Evolutionary conservation across 2,113 vertebrate genomes (phyloP).

Genomic region (Enhydra lutris): DNA sequence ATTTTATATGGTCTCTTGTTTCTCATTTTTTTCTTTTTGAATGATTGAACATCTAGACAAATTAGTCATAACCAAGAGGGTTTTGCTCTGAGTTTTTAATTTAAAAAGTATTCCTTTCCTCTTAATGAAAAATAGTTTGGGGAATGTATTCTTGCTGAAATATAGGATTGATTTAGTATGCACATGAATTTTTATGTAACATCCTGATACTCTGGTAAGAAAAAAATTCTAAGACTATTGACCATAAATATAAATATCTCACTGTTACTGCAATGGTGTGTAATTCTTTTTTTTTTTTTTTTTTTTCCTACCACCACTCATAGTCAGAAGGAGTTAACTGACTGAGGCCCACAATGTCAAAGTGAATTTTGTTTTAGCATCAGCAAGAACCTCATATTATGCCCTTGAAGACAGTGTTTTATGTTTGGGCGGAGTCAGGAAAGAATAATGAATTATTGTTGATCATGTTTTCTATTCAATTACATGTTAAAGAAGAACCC

Average conservation of each 20-base stretch:
- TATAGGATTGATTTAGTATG: neutral
- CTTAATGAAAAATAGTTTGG: neutral
- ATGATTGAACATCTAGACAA: constrained; percentile 7
- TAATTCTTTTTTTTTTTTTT: constrained; percentile 11
- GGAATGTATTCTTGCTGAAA: neutral
- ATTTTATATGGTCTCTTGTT: constrained; percentile 32
- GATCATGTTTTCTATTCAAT: neutral
- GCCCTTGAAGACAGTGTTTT: neutral
- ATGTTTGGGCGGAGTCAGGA: neutral
- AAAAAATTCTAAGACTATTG: neutral
- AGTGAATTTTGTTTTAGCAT: neutral
- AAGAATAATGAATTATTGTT: neutral
- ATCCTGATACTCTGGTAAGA: neutral
- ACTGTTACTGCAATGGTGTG: neutral
- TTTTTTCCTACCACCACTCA: neutral
- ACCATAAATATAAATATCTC: neutral
- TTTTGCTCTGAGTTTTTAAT: neutral
- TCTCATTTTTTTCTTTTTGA: neutral
- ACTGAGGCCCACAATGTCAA: neutral
- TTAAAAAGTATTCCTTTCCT: neutral
- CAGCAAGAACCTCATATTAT: neutral
- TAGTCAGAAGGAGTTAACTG: neutral
- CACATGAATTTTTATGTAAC: neutral
- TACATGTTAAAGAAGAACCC: neutral
- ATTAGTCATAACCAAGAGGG: neutral